Evolutionary conservation across 2,797 vertebrate species (phyloP).

Genomic region (Fringilla coelebs): DNA sequence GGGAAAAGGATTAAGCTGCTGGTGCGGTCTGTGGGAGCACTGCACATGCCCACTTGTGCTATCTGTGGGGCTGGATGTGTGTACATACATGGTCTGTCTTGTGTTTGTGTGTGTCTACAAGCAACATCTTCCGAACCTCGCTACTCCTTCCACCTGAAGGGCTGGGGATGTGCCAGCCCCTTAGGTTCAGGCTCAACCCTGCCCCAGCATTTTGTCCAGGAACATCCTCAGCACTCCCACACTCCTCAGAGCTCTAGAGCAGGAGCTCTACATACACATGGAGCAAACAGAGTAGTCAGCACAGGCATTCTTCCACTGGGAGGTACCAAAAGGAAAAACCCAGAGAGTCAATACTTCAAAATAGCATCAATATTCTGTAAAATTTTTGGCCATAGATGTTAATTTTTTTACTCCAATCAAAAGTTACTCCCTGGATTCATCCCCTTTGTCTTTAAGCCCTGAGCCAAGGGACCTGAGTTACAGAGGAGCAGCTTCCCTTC

Average conservation of each 20-base stretch:
- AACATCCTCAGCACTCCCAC: not conserved
- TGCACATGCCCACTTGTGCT: not conserved
- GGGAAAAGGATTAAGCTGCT: not conserved
- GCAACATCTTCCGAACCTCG: not conserved
- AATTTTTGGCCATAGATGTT: not conserved
- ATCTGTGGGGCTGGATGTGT: not conserved
- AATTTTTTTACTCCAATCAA: not conserved
- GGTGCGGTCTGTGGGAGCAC: accelerated
- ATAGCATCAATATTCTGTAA: not conserved
- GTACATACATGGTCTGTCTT: not conserved
- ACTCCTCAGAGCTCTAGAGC: not conserved
- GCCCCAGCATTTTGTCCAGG: not conserved
- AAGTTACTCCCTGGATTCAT: not conserved
- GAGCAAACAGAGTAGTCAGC: not conserved
- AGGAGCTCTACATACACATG: not conserved
- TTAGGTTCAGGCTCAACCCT: not conserved
- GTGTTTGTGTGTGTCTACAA: not conserved
- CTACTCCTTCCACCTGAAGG: not conserved
- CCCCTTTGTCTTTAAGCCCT: not conserved
- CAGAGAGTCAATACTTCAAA: not conserved
- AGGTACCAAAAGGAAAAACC: not conserved
- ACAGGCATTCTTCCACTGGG: not conserved
- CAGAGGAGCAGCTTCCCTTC: not conserved
- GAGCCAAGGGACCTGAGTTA: not conserved
- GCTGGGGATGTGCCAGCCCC: not conserved